Percentiles rank a stretch among this genome's conserved stretches.
Evolutionary conservation across 2,797 vertebrate genomes (phyloP).

Genomic region (Crax fasciolata): DNA sequence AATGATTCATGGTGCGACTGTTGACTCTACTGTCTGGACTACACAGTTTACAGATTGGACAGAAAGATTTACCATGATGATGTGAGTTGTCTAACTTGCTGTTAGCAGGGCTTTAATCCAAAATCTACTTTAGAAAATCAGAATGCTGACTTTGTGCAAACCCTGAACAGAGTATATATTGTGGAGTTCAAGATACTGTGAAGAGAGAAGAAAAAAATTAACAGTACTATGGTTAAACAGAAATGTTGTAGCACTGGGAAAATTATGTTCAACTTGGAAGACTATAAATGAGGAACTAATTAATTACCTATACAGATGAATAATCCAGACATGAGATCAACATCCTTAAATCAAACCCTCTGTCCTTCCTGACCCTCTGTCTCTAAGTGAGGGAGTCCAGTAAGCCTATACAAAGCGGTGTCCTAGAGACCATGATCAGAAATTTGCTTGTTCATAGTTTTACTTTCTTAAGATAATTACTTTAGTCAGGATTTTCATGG

Average conservation of each 20-base stretch:
- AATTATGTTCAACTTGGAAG: neutral
- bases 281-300: neutral
- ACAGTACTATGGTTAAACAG: neutral
- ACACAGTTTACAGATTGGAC: neutral
- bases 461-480: neutral
- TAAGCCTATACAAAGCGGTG: rapidly evolving
- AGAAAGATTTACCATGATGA: neutral
- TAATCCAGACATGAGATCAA: neutral
- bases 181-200: neutral
- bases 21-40: neutral
- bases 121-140: neutral
- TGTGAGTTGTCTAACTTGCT: neutral
- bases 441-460: neutral
- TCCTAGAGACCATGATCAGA: neutral
- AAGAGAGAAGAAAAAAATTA: neutral
- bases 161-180: neutral
- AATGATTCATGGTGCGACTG: neutral
- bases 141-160: neutral
- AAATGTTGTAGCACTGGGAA: neutral
- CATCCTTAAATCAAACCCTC: neutral
- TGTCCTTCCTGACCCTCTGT: neutral
- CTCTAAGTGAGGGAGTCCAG: neutral
- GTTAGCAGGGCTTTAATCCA: neutral
- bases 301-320: neutral
- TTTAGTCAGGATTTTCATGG: neutral